Conservation (phyloP, 2,888 invertebrate genomes). For the Colostygia pectinataria region DNA sequence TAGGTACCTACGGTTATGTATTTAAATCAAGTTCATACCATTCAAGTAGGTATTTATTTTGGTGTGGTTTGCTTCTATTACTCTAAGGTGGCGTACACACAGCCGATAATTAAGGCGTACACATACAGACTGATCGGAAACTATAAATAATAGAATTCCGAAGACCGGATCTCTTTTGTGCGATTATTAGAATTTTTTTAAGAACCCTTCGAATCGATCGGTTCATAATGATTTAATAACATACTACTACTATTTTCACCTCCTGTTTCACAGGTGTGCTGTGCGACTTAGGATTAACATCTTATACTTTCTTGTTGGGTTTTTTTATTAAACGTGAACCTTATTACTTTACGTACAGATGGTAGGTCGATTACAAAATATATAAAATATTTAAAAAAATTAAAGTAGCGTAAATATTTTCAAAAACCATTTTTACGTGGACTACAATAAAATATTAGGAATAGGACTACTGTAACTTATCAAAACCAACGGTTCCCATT, state of each 20-base stretch:
- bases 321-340: too few species aligned
- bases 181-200: slow-evolving; percentile 70
- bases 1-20: too few species aligned
- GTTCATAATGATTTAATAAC: slow-evolving; percentile 78
- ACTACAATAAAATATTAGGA: too few species aligned
- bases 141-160: slow-evolving; percentile 79
- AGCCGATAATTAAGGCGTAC: slow-evolving; percentile 81
- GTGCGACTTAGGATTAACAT: not conserved
- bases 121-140: slow-evolving; percentile 78
- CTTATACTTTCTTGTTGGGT: not conserved
- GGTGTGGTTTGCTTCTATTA: not conserved
- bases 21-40: slow-evolving; percentile 2
- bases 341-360: too few species aligned
- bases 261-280: slow-evolving; percentile 67
- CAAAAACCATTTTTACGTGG: too few species aligned
- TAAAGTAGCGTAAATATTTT: too few species aligned
- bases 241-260: slow-evolving; percentile 63
- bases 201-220: slow-evolving; percentile 79
- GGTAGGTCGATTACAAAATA: too few species aligned
- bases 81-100: slow-evolving; percentile 43
- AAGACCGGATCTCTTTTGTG: slow-evolving; percentile 81
- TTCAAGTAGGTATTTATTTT: too few species aligned
- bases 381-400: too few species aligned
- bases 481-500: slow-evolving; percentile 51
- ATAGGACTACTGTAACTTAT: too few species aligned